phyloP scores from a whole-genome alignment of 64 coral and sea anemone species.

The Orbicella faveolata region DNA sequence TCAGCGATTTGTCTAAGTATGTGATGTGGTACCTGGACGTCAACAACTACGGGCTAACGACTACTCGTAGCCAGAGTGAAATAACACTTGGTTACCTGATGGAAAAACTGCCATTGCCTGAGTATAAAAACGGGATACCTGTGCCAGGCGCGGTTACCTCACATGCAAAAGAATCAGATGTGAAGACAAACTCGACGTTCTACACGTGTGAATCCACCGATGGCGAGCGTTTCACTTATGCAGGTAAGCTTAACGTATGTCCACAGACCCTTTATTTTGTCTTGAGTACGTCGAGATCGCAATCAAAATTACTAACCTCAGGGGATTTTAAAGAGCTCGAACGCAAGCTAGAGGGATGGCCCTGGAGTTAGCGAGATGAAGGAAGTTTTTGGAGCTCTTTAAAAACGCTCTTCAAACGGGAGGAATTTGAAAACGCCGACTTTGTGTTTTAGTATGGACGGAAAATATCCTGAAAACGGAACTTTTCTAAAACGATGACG shows the following conservation, averaged over 20 bases:
- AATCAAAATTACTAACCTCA: too few relatives aligned
- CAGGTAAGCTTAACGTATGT: slow-evolving; percentile 3
- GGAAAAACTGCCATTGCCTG: slow-evolving; percentile 11
- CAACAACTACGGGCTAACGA: slow-evolving; percentile 40
- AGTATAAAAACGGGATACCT: neutral
- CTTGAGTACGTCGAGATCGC: too few relatives aligned
- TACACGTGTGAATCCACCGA: slow-evolving; percentile 29
- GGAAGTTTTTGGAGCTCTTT: too few relatives aligned
- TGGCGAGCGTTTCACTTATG: slow-evolving; percentile 15
- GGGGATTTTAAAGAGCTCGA: too few relatives aligned
- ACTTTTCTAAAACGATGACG: too few relatives aligned
- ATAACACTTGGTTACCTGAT: slow-evolving; percentile 49
- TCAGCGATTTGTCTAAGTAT: neutral
- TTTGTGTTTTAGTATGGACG: too few relatives aligned
- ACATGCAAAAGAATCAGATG: neutral
- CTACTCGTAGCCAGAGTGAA: slow-evolving; percentile 8
- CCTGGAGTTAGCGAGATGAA: too few relatives aligned
- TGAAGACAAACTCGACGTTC: neutral
- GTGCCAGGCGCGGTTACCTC: slow-evolving; percentile 27
- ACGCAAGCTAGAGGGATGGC: too few relatives aligned
- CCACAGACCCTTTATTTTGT: neutral
- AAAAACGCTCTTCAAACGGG: too few relatives aligned
- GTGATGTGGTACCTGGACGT: slow-evolving; percentile 20
- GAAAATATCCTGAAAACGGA: too few relatives aligned
- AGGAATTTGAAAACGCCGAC: too few relatives aligned